Base-by-base conservation (phyloP, 2,888 invertebrate species). In the Drosophila conformis region DNA sequence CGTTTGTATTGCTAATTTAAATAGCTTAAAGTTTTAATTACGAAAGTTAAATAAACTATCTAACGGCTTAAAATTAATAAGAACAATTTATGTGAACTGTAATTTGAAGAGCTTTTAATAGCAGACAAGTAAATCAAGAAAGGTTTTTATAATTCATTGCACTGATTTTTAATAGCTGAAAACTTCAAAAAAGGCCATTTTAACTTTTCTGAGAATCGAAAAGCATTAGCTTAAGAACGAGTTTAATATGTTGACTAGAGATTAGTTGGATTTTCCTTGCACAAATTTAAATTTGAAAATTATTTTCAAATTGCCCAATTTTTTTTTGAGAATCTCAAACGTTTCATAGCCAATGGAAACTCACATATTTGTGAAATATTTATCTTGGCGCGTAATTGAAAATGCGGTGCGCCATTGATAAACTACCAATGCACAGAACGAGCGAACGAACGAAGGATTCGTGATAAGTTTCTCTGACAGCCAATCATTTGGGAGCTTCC, bases 381-480 rank as follows among this genome's bases (percentile, higher is more conserved):
- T 53, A 58, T 33, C 60, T 54, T 57, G 60, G 35, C 33, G 74
- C 58, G 83, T 85, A 88, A 85, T 85, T 85, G 84, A 86, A 85
- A 85, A 81, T 83, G 63, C 76, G 73, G 69, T 66, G 49, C 57
- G 52, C 69, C 52, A 63, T 69, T 82, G 85, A 89, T 87, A 83
- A 78, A 81, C 83, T 83, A 69, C 67, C 78, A 83, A 75, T 75
- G 68, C 63, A 60, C 68, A 64, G 58, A 67, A 59, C 60, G 57
- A 69, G 54, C 77, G 66, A 75, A 67, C 66, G 76, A 63, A 65
- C 78, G 65, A 78, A 65, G 72, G 82, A 83, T 81, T 76, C 89
- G 74, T 80, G 84, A 85, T 86, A 88, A 86, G 87, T 87, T 85
- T 88, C 76, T 74, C 83, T 86, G 88, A 83, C 88, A 82, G 85